Evolutionary conservation across 1,140 invertebrate species (phyloP), one percentile per base, ranked within the genome.

Genomic region (Drosophila burlai): DNA sequence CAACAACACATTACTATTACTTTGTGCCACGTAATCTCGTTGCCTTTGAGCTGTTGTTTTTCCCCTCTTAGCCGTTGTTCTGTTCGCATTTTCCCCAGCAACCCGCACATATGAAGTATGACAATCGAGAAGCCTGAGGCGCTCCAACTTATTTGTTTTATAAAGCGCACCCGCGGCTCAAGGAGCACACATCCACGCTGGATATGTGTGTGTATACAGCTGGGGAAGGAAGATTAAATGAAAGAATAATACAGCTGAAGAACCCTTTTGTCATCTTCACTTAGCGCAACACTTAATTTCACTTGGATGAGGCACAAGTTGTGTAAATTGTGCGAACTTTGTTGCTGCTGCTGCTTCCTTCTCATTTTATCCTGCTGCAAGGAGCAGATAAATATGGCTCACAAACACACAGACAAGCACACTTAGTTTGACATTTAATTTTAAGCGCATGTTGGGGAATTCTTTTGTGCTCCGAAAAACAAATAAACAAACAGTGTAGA

Each of bases 361-460:
- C 68, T 72, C 43, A 49, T 72, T 58, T 71, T 47, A 54, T 72
- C 69, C 63, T 65, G 55, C 72, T 77, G 72, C 64, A 65, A 45
- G 59, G 46, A 59, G 59, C 80, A 87, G 80, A 87, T 84, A 89
- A 87, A 87, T 87, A 86, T 86, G 80, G 62, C 69, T 64, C 52
- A 87, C 74, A 86, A 57, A 80, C 58, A 81, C 47, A 81, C 54
- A 57, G 38, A 47, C 24, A 49, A 45, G 45, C 26, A 42, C 43
- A 63, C 73, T 62, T 50, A 80, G 86, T 83, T 87, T 87, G 84
- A 91, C 87, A 91, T 91, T 91, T 91, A 91, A 91, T 89, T 87
- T 91, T 89, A 91, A 91, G 89, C 89, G 81, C 87, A 91, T 91
- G 89, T 91, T 89, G 73, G 89, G 89, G 89, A 91, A 91, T 91